Percentiles rank a stretch among this genome's conserved stretches.
Conservation (phyloP, 2,888 invertebrate species). For the Chymomyza amoena region DNA sequence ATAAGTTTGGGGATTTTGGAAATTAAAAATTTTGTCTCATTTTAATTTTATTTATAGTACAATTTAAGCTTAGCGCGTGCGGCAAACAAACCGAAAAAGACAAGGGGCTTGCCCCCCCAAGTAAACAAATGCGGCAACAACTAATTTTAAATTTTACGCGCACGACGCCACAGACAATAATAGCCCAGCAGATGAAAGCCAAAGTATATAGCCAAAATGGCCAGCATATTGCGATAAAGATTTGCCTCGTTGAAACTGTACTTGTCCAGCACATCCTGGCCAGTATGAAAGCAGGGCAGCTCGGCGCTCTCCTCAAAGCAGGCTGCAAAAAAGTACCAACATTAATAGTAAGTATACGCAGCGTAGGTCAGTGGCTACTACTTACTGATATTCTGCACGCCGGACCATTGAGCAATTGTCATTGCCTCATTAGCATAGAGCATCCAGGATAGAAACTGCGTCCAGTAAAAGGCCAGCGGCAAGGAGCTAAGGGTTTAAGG, state of each 20-base stretch:
- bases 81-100: not conserved
- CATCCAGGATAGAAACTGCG: slow-evolving; percentile 90
- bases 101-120: no score
- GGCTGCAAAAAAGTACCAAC: slow-evolving; percentile 78
- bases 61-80: not conserved
- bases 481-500: slow-evolving; percentile 81
- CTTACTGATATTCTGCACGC: slow-evolving; percentile 80
- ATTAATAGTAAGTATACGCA: not conserved
- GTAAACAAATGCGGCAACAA: not conserved
- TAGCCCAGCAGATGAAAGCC: slow-evolving; percentile 86
- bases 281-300: slow-evolving; percentile 86
- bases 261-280: slow-evolving; percentile 85
- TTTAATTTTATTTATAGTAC: slow-evolving; percentile 46
- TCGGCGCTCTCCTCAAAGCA: slow-evolving; percentile 82
- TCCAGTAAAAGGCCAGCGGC: slow-evolving; percentile 86
- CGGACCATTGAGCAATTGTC: slow-evolving; percentile 89
- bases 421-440: slow-evolving; percentile 92
- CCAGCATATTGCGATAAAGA: slow-evolving; percentile 83
- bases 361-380: slow-evolving; percentile 34
- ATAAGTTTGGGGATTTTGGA: not conserved
- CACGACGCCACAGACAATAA: slow-evolving; percentile 83
- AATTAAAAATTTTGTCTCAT: not conserved
- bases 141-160: slow-evolving; percentile 79
- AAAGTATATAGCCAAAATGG: slow-evolving; percentile 83
- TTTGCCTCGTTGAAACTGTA: slow-evolving; percentile 85